Base-by-base conservation (phyloP, 2,888 invertebrate species). In the Nezara viridula region DNA sequence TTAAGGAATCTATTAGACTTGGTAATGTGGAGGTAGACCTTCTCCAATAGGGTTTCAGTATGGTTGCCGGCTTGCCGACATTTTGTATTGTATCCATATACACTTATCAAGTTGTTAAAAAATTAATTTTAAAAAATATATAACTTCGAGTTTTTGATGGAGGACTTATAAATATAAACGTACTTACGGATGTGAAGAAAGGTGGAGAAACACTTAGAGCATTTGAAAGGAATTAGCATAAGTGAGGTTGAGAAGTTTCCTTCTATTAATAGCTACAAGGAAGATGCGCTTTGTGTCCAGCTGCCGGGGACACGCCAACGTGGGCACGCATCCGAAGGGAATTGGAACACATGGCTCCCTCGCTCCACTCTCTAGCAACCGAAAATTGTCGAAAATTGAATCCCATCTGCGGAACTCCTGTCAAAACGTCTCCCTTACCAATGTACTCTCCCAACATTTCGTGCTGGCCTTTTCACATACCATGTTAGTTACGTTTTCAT, bases 231-330 rank as follows among this genome's bases (percentile, higher is more conserved):
- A 66, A 66, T 66, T 81, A 81, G 81, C 40, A 44, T 81, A 81
- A 81, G 44, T 44, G 81, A 81, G 40, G 81, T 44, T 40, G 81
- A 44, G 81, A 44, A 81, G 81, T n/a, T 81, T 81, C 81, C 81
- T 81, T 44, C 81, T 81, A 81, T 81, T 81, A 81, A 81, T 81
- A 81, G 81, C 40, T 81, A 24, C n/a, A 12, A 81, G 81, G 81
- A 81, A 81, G 81, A 81, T 81, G 81, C 44, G 81, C 81, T 81
- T 81, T 81, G 81, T 81, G 81, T 44, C 81, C 81, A 81, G 81
- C 81, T 81, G 81, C 81, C 44, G n/a, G 81, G 40, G 81, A 81
- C 81, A 81, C 81, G 81, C 81, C 81, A 81, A 81, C 81, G 81
- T 81, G 81, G 81, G 81, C 81, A 81, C 81, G 81, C 81, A 81